phyloP scores from a whole-genome alignment of 2,797 vertebrate species.

The Gymnoscopelus microlampas region DNA sequence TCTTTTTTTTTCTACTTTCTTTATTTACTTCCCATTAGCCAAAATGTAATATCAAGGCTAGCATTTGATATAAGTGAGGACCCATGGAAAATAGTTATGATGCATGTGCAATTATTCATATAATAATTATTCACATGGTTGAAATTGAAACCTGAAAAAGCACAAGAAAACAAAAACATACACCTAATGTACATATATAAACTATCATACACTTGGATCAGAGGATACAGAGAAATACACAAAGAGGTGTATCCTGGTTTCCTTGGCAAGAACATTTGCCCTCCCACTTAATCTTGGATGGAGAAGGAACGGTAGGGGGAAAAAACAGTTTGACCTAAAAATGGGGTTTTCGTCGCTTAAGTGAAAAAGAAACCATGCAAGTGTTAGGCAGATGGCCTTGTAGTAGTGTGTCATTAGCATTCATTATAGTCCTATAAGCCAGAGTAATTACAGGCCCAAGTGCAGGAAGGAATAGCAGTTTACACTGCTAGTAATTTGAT shows the following conservation, averaged over 20 bases:
- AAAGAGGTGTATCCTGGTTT: conserved; percentile 35
- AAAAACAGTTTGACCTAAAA: conserved; percentile 50
- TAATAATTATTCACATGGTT: no score
- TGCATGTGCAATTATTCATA: no score
- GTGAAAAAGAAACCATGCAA: conserved; percentile 77
- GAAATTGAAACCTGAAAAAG: no score
- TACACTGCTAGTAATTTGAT: conserved; percentile 88
- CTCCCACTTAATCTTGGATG: conserved; percentile 53
- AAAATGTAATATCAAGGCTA: no score
- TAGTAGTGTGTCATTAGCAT: conserved; percentile 85
- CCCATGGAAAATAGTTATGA: conserved; percentile 52
- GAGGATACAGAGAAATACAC: no score
- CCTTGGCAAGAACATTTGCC: conserved; percentile 41
- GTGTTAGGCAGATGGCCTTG: conserved; percentile 73
- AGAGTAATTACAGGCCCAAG: conserved; percentile 86
- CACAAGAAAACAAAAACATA: no score
- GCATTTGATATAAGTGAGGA: no score
- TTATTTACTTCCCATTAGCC: conserved; percentile 53
- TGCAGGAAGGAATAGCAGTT: conserved; percentile 85
- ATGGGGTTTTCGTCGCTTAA: conserved; percentile 67
- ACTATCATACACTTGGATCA: no score
- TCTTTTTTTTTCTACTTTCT: not conserved
- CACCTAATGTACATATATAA: no score
- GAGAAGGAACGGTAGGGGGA: conserved; percentile 29
- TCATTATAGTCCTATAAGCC: conserved; percentile 85